Base-by-base conservation (phyloP, 2,113 vertebrate genomes). In the Cepphus grylle region DNA sequence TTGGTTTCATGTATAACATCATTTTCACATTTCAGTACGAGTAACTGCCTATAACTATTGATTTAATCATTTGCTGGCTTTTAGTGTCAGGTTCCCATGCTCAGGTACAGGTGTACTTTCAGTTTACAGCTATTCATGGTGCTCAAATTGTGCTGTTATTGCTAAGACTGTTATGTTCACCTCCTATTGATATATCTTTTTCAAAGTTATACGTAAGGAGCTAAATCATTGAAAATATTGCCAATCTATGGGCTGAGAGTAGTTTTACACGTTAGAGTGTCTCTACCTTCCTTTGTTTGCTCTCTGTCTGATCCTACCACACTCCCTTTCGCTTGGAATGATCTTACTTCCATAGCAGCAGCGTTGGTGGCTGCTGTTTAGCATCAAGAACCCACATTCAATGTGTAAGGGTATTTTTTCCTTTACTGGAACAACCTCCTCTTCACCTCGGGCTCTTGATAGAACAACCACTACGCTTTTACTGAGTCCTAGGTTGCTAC, bases 401-500 rank as follows among this genome's bases (percentile, higher is more conserved):
- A 5, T 12, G 14, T 30, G 8, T 43, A 49, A 34, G 23, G 36
- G 26, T 77, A 11, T 67, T 73, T 55, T 53, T 12, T 38, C 38
- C 38, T 15, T 30, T 20, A n/a, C 12, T 26, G 18, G 17, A 67
- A 29, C 26, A 74, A 1, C 45, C 12, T 0, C 53, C 10, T 67
- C n/a, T 78, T 69, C 29, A 32, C 49, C 20, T 30, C 1, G 0
- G n/a, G 40, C 45, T 66, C 30, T 52, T 40, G 30, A 12, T 36
- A 3, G 38, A 43, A 34, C 56, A 15, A 40, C 26, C 8, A 1
- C 43, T 42, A 1, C 12, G 3, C n/a, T 53, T 83, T 2, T 4
- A 7, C n/a, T 1, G 6, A 34, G 34, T 40, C 66, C 34, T 23
- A 0, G 29, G 43, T 53, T 74, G 16, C 55, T 74, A 1, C 4